Conservation (phyloP, 2,888 invertebrate species). For the Lasioglossum vierecki region DNA sequence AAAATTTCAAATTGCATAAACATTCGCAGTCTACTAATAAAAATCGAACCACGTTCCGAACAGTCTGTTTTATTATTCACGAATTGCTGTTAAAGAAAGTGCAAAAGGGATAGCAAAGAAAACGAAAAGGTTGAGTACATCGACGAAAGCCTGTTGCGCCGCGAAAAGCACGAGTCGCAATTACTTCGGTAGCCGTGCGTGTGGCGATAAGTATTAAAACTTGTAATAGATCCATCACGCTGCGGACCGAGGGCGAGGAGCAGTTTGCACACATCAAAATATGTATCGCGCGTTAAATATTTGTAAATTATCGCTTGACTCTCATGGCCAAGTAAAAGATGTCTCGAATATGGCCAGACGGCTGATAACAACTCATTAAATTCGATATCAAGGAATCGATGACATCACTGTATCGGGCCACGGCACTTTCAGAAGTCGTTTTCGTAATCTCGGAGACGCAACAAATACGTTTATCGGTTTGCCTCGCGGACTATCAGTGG, state of each 20-base stretch:
- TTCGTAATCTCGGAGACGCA: slow-evolving; percentile 39
- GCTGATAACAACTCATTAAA: slow-evolving; percentile 24
- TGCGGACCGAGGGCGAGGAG: not conserved
- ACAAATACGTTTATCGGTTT: slow-evolving; percentile 35
- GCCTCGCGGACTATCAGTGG: not conserved
- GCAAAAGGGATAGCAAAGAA: not conserved
- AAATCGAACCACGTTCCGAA: no score
- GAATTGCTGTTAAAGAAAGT: not conserved
- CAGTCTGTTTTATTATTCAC: no score
- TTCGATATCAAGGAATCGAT: slow-evolving; percentile 16
- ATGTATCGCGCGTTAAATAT: not conserved
- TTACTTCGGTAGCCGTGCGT: not conserved
- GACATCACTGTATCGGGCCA: slow-evolving; percentile 20
- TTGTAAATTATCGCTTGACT: slow-evolving; percentile 1
- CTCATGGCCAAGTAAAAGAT: not conserved
- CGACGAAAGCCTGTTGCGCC: not conserved
- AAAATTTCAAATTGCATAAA: no score
- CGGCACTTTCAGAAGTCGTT: slow-evolving; percentile 32
- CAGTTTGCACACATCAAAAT: slow-evolving; percentile 1
- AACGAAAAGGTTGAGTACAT: not conserved
- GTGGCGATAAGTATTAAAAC: slow-evolving; percentile 7
- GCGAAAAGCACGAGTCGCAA: not conserved
- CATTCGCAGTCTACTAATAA: no score
- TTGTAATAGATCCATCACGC: not conserved
- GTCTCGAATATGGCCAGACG: not conserved